Evolutionary conservation across 53 echinoderm and acorn worm species (phyloP).

Genomic region (Hippasteria phrygiana): DNA sequence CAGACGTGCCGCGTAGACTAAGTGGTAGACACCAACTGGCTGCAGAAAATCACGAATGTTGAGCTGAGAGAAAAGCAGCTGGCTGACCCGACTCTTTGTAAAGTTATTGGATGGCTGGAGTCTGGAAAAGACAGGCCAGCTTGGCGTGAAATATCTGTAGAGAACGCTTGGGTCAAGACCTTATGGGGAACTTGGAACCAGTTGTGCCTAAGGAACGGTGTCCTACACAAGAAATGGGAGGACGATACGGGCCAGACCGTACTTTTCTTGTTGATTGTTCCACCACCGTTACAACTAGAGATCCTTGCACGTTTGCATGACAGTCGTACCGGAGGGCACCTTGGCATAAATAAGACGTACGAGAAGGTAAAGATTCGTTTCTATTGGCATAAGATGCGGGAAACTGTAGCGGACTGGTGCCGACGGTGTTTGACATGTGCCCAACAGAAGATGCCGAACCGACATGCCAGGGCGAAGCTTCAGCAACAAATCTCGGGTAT

Average conservation of each 20-base stretch:
- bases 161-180: background rate
- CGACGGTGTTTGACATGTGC: constrained; percentile 27
- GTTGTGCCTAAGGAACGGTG: constrained; percentile 7
- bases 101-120: constrained; percentile 4
- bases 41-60: too few species aligned
- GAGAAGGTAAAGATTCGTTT: background rate
- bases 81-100: background rate
- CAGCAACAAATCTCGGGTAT: constrained; percentile 44
- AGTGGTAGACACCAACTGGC: too few species aligned
- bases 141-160: background rate
- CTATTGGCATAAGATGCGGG: constrained; percentile 12
- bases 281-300: background rate
- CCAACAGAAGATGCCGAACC: constrained; percentile 2
- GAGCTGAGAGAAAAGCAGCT: too few species aligned
- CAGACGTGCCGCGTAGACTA: too few species aligned
- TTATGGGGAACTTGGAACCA: constrained; percentile 34
- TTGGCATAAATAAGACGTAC: constrained; percentile 17
- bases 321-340: constrained; percentile 21
- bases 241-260: background rate
- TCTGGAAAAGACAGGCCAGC: background rate
- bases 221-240: background rate
- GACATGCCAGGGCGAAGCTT: background rate
- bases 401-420: constrained; percentile 46
- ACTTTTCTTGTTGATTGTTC: background rate
- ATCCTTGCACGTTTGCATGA: background rate